A percentile compares a stretch with the other conserved stretches of the same genome.
Evolutionary conservation across 2,888 invertebrate genomes (phyloP).

Genomic region (Pegoplata infirma): DNA sequence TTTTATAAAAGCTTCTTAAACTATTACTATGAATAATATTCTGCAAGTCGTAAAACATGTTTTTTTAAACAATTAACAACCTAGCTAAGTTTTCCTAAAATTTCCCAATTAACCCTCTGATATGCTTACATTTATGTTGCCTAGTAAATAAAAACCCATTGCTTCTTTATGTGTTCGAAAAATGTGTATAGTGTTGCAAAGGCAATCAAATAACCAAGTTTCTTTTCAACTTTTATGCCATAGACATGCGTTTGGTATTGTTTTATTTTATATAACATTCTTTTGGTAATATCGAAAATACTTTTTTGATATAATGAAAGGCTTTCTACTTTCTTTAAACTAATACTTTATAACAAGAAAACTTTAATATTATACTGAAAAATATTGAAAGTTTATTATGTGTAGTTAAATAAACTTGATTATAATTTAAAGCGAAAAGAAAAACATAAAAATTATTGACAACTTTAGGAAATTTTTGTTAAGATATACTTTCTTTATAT

Average conservation of each 20-base stretch:
- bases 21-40: too few relatives aligned
- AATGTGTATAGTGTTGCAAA: background rate
- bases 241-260: constrained; percentile 3
- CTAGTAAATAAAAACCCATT: background rate
- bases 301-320: background rate
- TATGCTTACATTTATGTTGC: background rate
- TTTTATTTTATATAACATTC: constrained; percentile 14
- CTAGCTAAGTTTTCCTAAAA: too few relatives aligned
- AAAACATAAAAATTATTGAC: background rate
- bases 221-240: background rate
- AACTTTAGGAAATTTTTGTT: too few relatives aligned
- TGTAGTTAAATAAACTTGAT: background rate
- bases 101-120: background rate
- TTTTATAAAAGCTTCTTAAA: background rate
- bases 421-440: background rate
- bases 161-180: too few relatives aligned
- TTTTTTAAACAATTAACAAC: too few relatives aligned
- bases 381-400: background rate
- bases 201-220: constrained; percentile 18
- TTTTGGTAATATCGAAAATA: constrained; percentile 14
- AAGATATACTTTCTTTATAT: too few relatives aligned
- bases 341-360: background rate
- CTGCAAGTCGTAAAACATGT: too few relatives aligned
- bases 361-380: background rate
- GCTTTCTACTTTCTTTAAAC: background rate